Conservation (phyloP, 1,140 invertebrate species). For the Tachypleus tridentatus region DNA sequence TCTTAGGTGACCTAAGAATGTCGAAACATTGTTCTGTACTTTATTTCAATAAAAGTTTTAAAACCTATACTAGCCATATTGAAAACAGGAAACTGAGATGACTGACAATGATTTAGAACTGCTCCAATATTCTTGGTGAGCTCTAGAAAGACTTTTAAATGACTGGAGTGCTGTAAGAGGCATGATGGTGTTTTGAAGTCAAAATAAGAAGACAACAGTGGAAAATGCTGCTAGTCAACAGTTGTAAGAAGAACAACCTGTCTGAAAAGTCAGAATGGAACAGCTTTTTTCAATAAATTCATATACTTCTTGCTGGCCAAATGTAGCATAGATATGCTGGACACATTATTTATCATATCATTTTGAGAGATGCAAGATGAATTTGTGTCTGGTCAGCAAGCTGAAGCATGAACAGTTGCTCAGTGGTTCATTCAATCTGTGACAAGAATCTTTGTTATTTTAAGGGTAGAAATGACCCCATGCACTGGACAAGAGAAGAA, state of each 20-base stretch:
- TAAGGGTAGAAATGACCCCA: constrained; percentile 87
- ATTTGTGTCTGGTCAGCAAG: constrained; percentile 23
- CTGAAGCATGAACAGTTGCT: constrained; percentile 71
- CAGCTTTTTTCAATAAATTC: constrained; percentile 92
- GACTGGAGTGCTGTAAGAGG: constrained; percentile 77
- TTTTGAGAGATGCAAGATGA: constrained; percentile 48
- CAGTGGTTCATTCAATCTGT: constrained; percentile 90
- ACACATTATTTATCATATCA: constrained; percentile 74
- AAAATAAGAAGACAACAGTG: too few relatives aligned
- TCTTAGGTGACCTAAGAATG: too few relatives aligned
- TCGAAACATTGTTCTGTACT: too few relatives aligned
- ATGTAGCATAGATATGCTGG: constrained; percentile 78
- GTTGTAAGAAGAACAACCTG: constrained; percentile 57
- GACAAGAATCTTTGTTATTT: constrained; percentile 88
- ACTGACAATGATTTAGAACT: constrained; percentile 98
- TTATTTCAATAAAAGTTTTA: too few relatives aligned
- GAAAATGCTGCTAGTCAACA: constrained; percentile 10
- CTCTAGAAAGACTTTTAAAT: constrained; percentile 73
- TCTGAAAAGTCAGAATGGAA: constrained; percentile 73
- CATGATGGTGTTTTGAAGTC: constrained; percentile 54
- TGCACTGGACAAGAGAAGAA: constrained; percentile 52
- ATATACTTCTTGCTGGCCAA: constrained; percentile 90
- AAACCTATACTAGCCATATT: background rate
- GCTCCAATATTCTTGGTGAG: constrained; percentile 83
- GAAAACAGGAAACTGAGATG: constrained; percentile 58